These are phyloP conservation scores for Pipa parva DNA, from an alignment of 2,113 vertebrate genomes.

Conservation along the genomic window DNA sequence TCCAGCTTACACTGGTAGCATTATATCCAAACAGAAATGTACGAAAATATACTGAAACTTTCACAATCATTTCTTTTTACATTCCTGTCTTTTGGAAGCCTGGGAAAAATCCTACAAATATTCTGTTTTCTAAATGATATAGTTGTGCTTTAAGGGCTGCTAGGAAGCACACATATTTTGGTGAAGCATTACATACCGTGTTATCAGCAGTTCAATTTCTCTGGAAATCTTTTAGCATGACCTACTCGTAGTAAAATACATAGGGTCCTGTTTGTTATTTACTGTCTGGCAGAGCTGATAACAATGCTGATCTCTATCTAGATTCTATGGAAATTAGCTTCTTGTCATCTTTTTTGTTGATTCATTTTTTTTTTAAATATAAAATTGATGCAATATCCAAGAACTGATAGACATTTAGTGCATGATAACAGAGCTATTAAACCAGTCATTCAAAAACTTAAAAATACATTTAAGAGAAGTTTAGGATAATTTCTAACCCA, in stretches of 20 bases:
- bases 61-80: constrained; percentile 38
- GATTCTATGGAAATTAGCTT: constrained; percentile 19
- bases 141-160: constrained; percentile 1
- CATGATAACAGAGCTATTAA: not conserved
- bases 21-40: constrained; percentile 30
- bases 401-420: constrained; percentile 6
- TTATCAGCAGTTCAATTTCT: constrained; percentile 32
- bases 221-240: constrained; percentile 35
- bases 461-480: too few species aligned
- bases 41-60: constrained; percentile 32
- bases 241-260: constrained; percentile 33
- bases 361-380: too few species aligned
- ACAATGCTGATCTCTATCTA: constrained; percentile 28
- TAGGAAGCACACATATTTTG: constrained; percentile 22
- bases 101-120: constrained; percentile 23
- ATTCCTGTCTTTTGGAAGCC: constrained; percentile 8
- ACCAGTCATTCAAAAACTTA: too few species aligned
- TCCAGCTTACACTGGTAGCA: constrained; percentile 28
- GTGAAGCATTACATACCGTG: constrained; percentile 4
- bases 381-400: constrained; percentile 19
- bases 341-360: constrained; percentile 21
- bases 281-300: constrained; percentile 38
- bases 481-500: too few species aligned
- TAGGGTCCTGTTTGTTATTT: constrained; percentile 30
- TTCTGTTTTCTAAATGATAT: constrained; percentile 29